phyloP scores from a whole-genome alignment of 2,888 invertebrate species.

The Sarcophaga subvicina region DNA sequence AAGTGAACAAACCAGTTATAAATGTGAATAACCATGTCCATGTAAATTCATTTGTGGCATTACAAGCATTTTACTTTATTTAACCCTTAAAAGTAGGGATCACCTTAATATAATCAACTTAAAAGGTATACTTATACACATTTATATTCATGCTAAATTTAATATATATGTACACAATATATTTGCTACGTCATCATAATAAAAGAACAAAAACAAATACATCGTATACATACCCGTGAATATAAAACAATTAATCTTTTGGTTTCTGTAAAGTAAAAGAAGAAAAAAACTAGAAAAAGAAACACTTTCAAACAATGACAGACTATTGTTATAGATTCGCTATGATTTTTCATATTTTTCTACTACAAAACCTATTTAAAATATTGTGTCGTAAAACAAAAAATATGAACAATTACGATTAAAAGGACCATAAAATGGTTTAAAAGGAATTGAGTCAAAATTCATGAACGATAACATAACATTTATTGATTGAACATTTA shows the following conservation, averaged over 20 bases:
- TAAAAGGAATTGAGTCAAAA: slow-evolving; percentile 13
- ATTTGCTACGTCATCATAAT: slow-evolving; percentile 15
- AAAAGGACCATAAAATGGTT: neutral
- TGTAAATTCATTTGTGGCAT: too few relatives aligned
- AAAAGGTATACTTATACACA: too few relatives aligned
- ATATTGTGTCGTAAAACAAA: neutral
- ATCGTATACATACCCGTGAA: neutral
- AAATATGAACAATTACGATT: neutral
- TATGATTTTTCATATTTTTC: neutral
- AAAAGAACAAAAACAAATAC: slow-evolving; percentile 13
- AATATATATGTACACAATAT: neutral
- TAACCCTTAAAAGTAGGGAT: too few relatives aligned
- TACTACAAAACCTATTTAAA: neutral
- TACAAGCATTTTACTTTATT: too few relatives aligned
- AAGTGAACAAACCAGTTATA: too few relatives aligned
- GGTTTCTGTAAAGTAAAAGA: slow-evolving; percentile 18
- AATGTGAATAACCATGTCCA: too few relatives aligned
- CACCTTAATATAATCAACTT: too few relatives aligned
- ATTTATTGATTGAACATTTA: slow-evolving; percentile 28
- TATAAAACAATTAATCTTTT: slow-evolving; percentile 41
- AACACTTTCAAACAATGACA: neutral
- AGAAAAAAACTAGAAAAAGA: neutral
- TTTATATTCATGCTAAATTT: too few relatives aligned
- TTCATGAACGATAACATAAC: slow-evolving; percentile 2
- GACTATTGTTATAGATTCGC: slow-evolving; percentile 9